Evolutionary conservation across 2,797 vertebrate species (phyloP).

Genomic region (Neostethus bicornis): DNA sequence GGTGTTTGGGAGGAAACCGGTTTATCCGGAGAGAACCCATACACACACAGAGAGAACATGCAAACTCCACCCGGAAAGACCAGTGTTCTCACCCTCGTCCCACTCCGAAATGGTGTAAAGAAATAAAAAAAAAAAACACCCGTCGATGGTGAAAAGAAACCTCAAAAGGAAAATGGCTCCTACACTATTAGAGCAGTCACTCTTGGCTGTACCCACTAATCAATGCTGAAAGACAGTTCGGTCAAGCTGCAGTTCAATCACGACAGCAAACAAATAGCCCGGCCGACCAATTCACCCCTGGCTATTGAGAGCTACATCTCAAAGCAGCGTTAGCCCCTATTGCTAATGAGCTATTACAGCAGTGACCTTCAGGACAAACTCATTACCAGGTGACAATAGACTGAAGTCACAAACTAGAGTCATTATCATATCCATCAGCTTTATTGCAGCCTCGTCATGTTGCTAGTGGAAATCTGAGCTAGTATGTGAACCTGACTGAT

Average conservation of each 20-base stretch:
- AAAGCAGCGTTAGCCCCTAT: conserved; percentile 45
- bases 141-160: too few species aligned
- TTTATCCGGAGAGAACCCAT: too few species aligned
- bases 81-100: too few species aligned
- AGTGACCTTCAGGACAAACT: conserved; percentile 69
- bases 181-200: too few species aligned
- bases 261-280: conserved; percentile 46
- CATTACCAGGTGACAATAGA: conserved; percentile 72
- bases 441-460: conserved; percentile 46
- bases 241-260: conserved; percentile 20
- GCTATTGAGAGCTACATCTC: conserved; percentile 39
- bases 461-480: conserved; percentile 31
- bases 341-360: conserved; percentile 72
- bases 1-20: too few species aligned
- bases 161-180: too few species aligned
- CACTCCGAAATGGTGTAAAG: too few species aligned
- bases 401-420: conserved; percentile 55
- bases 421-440: conserved; percentile 73
- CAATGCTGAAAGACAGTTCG: conserved; percentile 38
- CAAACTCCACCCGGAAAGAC: too few species aligned
- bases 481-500: conserved; percentile 26
- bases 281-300: conserved; percentile 46
- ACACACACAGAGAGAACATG: too few species aligned
- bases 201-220: conserved; percentile 32
- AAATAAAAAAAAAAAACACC: too few species aligned